A percentile compares a stretch with the other conserved stretches of the same genome.
These are phyloP conservation scores for Lepus europaeus DNA, from an alignment of 2,113 vertebrate species.

Conservation along the genomic window DNA sequence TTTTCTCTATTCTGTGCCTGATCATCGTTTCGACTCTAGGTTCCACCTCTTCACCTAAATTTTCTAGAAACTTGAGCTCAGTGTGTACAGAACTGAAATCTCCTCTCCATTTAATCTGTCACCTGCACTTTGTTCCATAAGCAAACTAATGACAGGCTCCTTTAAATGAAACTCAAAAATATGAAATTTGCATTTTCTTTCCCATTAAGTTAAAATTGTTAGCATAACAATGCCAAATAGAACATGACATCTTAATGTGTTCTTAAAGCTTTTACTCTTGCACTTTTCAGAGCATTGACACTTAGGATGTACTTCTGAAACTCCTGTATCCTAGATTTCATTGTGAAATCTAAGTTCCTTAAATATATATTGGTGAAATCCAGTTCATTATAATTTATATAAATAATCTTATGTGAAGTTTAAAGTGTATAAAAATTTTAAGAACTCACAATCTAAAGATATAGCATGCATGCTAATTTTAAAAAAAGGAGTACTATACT, in stretches of 20 bases:
- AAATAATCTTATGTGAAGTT: neutral
- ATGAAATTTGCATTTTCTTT: neutral
- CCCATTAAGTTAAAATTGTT: neutral
- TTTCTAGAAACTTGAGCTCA: neutral
- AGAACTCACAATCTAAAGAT: neutral
- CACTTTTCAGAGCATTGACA: neutral
- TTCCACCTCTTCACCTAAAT: neutral
- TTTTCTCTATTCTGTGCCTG: neutral
- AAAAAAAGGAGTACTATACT: neutral
- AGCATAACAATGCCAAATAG: neutral
- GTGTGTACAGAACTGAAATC: neutral
- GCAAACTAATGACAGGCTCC: neutral
- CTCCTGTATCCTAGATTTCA: neutral
- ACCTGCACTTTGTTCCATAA: neutral
- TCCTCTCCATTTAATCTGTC: neutral
- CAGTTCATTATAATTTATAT: neutral
- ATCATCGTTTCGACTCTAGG: neutral
- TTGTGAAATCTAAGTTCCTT: neutral
- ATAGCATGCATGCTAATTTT: neutral
- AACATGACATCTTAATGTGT: neutral
- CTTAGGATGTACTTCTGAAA: neutral
- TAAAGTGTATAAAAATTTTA: neutral
- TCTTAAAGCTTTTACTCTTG: neutral
- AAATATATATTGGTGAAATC: neutral
- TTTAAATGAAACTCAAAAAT: neutral